Base-by-base conservation (phyloP, 2,113 vertebrate species). In the Scartelaos histophorus region DNA sequence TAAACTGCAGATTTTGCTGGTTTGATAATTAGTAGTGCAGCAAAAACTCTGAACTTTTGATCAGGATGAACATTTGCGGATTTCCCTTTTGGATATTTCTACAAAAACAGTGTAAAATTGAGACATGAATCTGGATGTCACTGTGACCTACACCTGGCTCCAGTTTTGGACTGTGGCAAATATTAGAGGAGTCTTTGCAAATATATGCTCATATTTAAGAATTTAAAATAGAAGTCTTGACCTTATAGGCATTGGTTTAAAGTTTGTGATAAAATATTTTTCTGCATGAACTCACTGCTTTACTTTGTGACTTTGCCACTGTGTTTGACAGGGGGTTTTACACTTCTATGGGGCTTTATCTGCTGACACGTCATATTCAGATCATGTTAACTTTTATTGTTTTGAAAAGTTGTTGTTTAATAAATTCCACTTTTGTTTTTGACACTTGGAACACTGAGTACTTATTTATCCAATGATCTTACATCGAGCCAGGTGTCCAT, bases 401-500 rank as follows among this genome's bases (percentile, higher is more conserved):
- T 43, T 43, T 43, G 38, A 43, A 29, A 29, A 4, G 29, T 10
- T 11, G 7, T 43, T 7, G 7, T 10, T 43, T 43, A 43, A 10
- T 10, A 43, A 10, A 10, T 9, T 9, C 10, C 9, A 43, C 38
- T 43, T 43, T 43, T 10, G 10, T 43, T 43, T 43, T 10, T 43
- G 38, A 11, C 35, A 3, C 35, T 12, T 47, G 46, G 12, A 47
- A 9, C 11, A 47, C 47, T 38, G 35, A 38, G 9, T 38, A 10
- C 7, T 43, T 43, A 43, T 43, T 43, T 43, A 1, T 43, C 38
- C 9, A 43, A 43, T 43, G 7, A 43, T 81, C 97, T 80, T 93
- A 99, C 98, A 82, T 99, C 97, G 87, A 99, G 93, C 96, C 97
- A 99, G 90, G 89, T 93, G 90, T 99, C 97, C 90, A 97, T 94